Conservation (phyloP, 2,888 invertebrate genomes). For the Hypselothyrea guttata region DNA sequence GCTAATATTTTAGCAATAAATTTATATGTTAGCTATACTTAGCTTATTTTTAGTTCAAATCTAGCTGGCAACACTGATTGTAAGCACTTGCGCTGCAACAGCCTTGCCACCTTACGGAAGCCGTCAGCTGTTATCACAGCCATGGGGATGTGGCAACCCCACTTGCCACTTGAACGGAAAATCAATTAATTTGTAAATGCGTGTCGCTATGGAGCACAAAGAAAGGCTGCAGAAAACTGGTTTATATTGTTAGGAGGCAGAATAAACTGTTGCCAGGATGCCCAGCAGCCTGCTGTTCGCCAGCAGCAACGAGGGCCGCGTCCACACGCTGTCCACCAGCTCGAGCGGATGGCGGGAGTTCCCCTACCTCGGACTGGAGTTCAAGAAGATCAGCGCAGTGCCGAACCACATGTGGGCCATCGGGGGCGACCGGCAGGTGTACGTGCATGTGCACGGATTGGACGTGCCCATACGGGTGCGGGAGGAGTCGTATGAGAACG, state of each 20-base stretch:
- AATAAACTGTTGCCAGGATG: slow-evolving; percentile 81
- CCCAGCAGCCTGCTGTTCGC: slow-evolving; percentile 90
- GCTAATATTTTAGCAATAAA: too few relatives aligned
- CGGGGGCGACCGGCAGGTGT: slow-evolving; percentile 95
- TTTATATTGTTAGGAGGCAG: slow-evolving; percentile 14
- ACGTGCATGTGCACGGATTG: slow-evolving; percentile 93
- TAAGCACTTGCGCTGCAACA: too few relatives aligned
- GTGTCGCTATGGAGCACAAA: slow-evolving; percentile 42
- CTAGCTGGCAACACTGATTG: too few relatives aligned
- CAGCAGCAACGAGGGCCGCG: slow-evolving; percentile 93
- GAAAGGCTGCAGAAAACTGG: slow-evolving; percentile 4
- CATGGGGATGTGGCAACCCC: slow-evolving; percentile 34
- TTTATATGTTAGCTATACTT: too few relatives aligned
- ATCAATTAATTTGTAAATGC: slow-evolving; percentile 43
- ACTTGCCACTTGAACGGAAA: slow-evolving; percentile 40
- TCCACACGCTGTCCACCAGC: slow-evolving; percentile 91
- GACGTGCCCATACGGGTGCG: slow-evolving; percentile 95
- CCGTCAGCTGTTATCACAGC: slow-evolving; percentile 36
- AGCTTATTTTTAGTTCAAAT: too few relatives aligned
- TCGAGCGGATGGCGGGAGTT: slow-evolving; percentile 92
- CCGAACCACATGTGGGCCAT: slow-evolving; percentile 95
- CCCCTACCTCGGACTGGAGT: slow-evolving; percentile 92
- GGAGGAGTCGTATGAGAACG: slow-evolving; percentile 96
- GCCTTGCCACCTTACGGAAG: slow-evolving; percentile 19
- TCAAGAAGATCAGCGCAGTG: slow-evolving; percentile 93